These are phyloP conservation scores for Patella caerulea DNA, from an alignment of 2,888 invertebrate species.

Conservation along the genomic window DNA sequence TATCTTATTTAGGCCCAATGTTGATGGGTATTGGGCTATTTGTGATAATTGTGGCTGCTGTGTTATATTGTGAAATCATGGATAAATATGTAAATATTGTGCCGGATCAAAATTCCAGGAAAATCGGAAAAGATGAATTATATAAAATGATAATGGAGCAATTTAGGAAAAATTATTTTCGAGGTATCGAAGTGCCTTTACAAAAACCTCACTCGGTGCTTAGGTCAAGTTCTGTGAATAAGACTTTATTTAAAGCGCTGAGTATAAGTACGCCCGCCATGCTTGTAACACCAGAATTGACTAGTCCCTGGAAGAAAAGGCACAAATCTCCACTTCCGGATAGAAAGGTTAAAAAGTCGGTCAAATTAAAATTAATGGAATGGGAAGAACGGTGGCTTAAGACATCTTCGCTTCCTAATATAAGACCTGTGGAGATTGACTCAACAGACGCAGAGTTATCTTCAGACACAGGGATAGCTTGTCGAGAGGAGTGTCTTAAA, in stretches of 20 bases:
- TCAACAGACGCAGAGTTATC: neutral
- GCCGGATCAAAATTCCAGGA: slow-evolving; percentile 73
- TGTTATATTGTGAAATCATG: slow-evolving; percentile 97
- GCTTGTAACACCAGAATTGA: slow-evolving; percentile 36
- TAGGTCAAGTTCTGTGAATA: slow-evolving; percentile 20
- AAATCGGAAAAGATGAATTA: slow-evolving; percentile 46
- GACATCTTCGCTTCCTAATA: slow-evolving; percentile 55
- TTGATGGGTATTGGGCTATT: slow-evolving; percentile 99
- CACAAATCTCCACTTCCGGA: slow-evolving; percentile 29
- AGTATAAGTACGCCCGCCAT: slow-evolving; percentile 39
- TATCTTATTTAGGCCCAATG: slow-evolving; percentile 96
- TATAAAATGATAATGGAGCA: slow-evolving; percentile 57
- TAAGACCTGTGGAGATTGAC: slow-evolving; percentile 41
- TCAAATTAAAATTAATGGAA: slow-evolving; percentile 30
- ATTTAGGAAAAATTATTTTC: slow-evolving; percentile 54
- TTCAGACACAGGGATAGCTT: slow-evolving; percentile 11
- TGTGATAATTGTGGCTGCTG: slow-evolving; percentile 96
- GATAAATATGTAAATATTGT: slow-evolving; percentile 93
- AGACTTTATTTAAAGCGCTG: slow-evolving; percentile 36
- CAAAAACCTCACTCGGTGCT: slow-evolving; percentile 20
- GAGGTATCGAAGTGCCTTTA: slow-evolving; percentile 57
- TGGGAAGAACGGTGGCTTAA: slow-evolving; percentile 50
- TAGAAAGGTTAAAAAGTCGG: slow-evolving; percentile 27
- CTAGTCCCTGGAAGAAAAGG: slow-evolving; percentile 34
- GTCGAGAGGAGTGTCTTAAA: slow-evolving; percentile 13